Conservation (phyloP, 2,888 invertebrate genomes). For the Mylabris sibirica region DNA sequence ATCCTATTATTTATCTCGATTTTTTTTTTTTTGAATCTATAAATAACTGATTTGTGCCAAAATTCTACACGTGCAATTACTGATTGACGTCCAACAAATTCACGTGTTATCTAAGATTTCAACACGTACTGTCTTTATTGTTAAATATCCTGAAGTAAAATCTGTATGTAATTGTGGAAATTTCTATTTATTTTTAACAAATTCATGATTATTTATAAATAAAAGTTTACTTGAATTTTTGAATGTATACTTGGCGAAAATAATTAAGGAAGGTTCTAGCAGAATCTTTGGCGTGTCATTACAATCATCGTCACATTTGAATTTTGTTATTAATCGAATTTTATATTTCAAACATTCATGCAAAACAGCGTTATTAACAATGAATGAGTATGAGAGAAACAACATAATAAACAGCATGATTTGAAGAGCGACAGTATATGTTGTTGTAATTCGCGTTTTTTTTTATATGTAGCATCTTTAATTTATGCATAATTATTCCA, state of each 20-base stretch:
- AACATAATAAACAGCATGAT: background rate
- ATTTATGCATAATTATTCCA: background rate
- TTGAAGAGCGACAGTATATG: background rate
- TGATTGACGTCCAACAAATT: background rate
- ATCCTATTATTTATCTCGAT: background rate
- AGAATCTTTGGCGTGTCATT: background rate
- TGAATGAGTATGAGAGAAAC: background rate
- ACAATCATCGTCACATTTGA: background rate
- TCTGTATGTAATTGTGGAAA: background rate
- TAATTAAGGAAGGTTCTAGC: constrained; percentile 1
- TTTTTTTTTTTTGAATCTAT: background rate
- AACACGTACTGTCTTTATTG: background rate
- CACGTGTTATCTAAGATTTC: background rate
- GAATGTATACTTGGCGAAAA: background rate
- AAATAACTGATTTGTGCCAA: background rate
- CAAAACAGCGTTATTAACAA: background rate
- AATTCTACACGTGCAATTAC: background rate
- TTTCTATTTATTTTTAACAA: background rate
- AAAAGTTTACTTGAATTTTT: background rate
- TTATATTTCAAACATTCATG: background rate
- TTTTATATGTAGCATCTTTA: background rate
- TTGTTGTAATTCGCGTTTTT: background rate
- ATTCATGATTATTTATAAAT: background rate
- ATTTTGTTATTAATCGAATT: background rate
- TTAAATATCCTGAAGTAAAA: background rate